Evolutionary conservation across 2,888 invertebrate species (phyloP), one percentile per base, ranked within the genome.

Genomic region (Watsonalla binaria): DNA sequence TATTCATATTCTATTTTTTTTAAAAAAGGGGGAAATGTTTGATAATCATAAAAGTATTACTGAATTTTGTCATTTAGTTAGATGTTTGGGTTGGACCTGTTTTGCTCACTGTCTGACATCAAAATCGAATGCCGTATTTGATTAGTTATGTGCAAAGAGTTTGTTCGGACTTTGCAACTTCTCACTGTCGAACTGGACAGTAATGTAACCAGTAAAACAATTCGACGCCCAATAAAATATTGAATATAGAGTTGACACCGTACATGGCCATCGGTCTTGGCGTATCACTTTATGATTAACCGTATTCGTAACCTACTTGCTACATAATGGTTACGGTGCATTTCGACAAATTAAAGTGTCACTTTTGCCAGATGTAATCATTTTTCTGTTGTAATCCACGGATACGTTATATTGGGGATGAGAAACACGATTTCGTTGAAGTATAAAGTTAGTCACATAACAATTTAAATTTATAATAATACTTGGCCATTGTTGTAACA

Each of bases 261-360:
- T 64, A 69, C 70, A 65, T 56, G 64, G 62, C 75, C 79, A 86
- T 84, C 80, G 78, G 80, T 84, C 80, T 80, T 75, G 58, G 58
- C 61, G 65, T 70, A 69, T 69, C 68, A 69, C 62, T 59, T 81
- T 81, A 80, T 68, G 74, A 70, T 68, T 70, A 70, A 72, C 69
- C 4, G 67, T 74, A 78, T 78, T 72, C 68, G 74, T 80, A 77
- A 78, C 83, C 78, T 68, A 80, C 78, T 78, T 76, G 68, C 62
- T 59, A 57, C 58, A 58, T 52, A 56, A 52, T 54, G 57, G 52
- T 57, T 56, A 47, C 60, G 61, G 60, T 68, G 58, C 65, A 64
- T 70, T 70, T 61, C 70, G 74, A 83, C 78, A 84, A 81, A 84
- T 82, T 79, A 71, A 80, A 72, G 75, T 81, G 84, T 82, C 84